Evolutionary conservation across 2,888 invertebrate species (phyloP).

Genomic region (Epistrophe grossulariae): DNA sequence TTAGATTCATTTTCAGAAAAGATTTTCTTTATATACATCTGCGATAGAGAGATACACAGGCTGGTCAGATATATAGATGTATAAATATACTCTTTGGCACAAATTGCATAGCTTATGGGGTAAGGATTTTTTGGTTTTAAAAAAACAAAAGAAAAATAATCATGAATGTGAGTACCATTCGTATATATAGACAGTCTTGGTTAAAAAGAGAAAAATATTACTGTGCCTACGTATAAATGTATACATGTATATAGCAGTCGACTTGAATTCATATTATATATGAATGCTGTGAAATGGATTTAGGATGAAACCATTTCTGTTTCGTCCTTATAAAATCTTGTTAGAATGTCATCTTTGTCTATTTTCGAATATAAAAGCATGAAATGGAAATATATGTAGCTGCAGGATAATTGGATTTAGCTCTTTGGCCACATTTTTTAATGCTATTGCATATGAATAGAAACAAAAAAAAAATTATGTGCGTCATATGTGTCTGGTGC

Average conservation of each 20-base stretch:
- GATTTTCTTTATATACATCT: constrained; percentile 31
- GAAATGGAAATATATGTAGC: constrained; percentile 9
- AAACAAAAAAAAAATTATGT: not conserved
- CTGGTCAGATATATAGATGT: not conserved
- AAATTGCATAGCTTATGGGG: constrained; percentile 41
- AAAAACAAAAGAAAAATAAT: constrained; percentile 8
- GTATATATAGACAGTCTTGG: constrained; percentile 22
- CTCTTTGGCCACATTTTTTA: constrained; percentile 68
- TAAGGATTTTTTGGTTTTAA: not conserved
- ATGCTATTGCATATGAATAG: constrained; percentile 37
- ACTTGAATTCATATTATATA: no score
- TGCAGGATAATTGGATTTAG: constrained; percentile 72
- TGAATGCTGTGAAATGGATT: not conserved
- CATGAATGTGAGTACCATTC: constrained; percentile 31
- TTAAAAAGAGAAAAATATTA: constrained; percentile 62
- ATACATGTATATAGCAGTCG: no score
- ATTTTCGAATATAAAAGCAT: constrained; percentile 11
- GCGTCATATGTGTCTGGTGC: not conserved
- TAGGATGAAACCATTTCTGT: constrained; percentile 4
- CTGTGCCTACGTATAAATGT: not conserved
- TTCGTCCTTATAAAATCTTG: constrained; percentile 33
- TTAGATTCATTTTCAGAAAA: constrained; percentile 66
- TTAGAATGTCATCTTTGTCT: constrained; percentile 45
- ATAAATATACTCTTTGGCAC: constrained; percentile 4
- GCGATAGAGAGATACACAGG: constrained; percentile 14